Percentiles rank a stretch among this genome's conserved stretches.
phyloP scores from a whole-genome alignment of 2,888 invertebrate genomes.

The Stomorhina lunata region DNA sequence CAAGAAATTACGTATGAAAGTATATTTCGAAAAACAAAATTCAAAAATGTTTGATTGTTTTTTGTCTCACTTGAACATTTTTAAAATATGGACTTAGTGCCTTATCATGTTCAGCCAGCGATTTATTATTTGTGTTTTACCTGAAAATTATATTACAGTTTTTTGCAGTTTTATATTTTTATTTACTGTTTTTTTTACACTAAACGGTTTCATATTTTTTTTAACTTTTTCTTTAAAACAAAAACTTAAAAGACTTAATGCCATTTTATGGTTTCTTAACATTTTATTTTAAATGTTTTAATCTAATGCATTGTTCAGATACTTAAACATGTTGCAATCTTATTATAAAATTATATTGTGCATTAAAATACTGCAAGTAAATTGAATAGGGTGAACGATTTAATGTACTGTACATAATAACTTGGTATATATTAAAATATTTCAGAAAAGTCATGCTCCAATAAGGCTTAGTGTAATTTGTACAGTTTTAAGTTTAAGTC shows the following conservation, averaged over 20 bases:
- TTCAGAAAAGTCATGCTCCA: neutral
- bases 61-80: no score
- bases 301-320: constrained; percentile 17
- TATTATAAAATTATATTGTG: constrained; percentile 6
- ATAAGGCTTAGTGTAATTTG: neutral
- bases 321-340: constrained; percentile 36
- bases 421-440: neutral
- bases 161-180: constrained; percentile 2
- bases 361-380: neutral
- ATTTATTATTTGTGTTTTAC: no score
- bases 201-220: neutral
- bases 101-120: no score
- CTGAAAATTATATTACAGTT: neutral
- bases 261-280: neutral
- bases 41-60: no score
- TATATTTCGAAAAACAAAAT: no score
- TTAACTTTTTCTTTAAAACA: neutral
- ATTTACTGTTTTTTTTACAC: neutral
- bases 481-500: neutral
- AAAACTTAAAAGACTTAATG: neutral
- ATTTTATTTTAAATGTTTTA: constrained; percentile 19
- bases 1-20: no score
- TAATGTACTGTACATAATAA: no score
- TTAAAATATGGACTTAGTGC: no score
- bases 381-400: neutral